Evolutionary conservation across 2,797 vertebrate genomes (phyloP).

Genomic region (Trematomus bernacchii): DNA sequence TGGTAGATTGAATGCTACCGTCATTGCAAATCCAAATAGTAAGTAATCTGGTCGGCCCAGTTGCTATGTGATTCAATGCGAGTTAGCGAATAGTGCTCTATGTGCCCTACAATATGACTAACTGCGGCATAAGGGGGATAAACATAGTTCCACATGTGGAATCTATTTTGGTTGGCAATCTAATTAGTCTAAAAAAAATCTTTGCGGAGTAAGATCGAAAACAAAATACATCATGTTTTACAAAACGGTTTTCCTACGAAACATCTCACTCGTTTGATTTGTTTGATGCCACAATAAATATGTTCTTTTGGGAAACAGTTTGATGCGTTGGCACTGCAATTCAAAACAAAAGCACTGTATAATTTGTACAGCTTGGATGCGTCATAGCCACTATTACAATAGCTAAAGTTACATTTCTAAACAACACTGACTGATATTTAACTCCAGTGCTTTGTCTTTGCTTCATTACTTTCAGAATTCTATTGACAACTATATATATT

Average conservation of each 20-base stretch:
- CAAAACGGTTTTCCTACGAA: neutral
- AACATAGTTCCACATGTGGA: conserved; percentile 1
- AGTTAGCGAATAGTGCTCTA: conserved; percentile 23
- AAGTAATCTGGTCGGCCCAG: conserved; percentile 20
- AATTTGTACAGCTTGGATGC: conserved; percentile 11
- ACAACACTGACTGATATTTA: neutral
- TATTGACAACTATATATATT: too few species aligned
- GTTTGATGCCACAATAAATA: conserved; percentile 10
- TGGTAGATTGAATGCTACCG: conserved; percentile 42
- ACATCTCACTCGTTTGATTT: neutral
- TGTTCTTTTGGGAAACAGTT: conserved; percentile 10
- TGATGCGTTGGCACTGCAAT: conserved; percentile 29
- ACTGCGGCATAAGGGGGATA: conserved; percentile 28
- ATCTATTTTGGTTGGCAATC: conserved; percentile 31
- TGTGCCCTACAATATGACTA: conserved; percentile 56
- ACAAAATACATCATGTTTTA: neutral
- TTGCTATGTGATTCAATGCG: conserved; percentile 38
- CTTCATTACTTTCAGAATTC: conserved; percentile 8
- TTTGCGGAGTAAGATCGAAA: neutral
- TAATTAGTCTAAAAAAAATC: neutral
- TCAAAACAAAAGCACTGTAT: conserved; percentile 20
- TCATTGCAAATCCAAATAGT: conserved; percentile 29
- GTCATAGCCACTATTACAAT: conserved; percentile 6
- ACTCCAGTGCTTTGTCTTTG: neutral
- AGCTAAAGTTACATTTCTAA: neutral